A percentile compares a stretch with the other conserved stretches of the same genome.
Conservation (phyloP, 2,797 vertebrate species). For the Phataginus tetradactyla region DNA sequence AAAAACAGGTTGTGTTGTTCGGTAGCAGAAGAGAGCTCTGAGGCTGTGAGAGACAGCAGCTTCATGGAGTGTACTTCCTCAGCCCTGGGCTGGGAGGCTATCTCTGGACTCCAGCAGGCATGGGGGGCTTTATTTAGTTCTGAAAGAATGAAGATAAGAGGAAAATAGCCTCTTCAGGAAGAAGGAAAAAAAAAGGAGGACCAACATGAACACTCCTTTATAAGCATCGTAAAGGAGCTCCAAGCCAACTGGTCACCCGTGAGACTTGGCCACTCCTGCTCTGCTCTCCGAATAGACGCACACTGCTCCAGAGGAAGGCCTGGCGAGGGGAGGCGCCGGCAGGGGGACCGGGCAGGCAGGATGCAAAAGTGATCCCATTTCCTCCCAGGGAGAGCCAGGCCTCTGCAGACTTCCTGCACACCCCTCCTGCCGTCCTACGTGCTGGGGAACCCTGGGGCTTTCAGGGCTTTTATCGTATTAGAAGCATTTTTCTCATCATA, state of each 20-base stretch:
- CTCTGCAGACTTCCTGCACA: slow-evolving; percentile 84
- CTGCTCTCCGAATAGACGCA: slow-evolving; percentile 77
- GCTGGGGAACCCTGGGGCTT: slow-evolving; percentile 85
- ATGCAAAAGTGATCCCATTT: slow-evolving; percentile 85
- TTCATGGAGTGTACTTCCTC: neutral
- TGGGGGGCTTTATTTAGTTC: slow-evolving; percentile 64
- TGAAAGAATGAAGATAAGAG: slow-evolving; percentile 75
- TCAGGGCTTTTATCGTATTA: slow-evolving; percentile 89
- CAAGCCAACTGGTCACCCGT: neutral
- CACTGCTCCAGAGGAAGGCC: slow-evolving; percentile 74
- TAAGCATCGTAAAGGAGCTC: slow-evolving; percentile 44
- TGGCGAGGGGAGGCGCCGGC: slow-evolving; percentile 57
- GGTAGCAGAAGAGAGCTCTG: neutral
- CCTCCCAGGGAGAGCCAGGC: slow-evolving; percentile 84
- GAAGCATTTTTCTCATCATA: slow-evolving; percentile 88
- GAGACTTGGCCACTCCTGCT: slow-evolving; percentile 61
- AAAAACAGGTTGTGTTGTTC: neutral
- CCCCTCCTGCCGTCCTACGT: slow-evolving; percentile 80
- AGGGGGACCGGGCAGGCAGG: slow-evolving; percentile 81
- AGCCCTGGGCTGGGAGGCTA: slow-evolving; percentile 46
- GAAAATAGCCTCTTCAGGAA: slow-evolving; percentile 77
- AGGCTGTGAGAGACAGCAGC: slow-evolving; percentile 23
- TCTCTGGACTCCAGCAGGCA: slow-evolving; percentile 68
- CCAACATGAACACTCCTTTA: slow-evolving; percentile 60
- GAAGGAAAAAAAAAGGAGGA: neutral